A percentile compares a stretch with the other conserved stretches of the same genome.
Conservation (phyloP, 2,797 vertebrate species). For the Glossophaga mutica region DNA sequence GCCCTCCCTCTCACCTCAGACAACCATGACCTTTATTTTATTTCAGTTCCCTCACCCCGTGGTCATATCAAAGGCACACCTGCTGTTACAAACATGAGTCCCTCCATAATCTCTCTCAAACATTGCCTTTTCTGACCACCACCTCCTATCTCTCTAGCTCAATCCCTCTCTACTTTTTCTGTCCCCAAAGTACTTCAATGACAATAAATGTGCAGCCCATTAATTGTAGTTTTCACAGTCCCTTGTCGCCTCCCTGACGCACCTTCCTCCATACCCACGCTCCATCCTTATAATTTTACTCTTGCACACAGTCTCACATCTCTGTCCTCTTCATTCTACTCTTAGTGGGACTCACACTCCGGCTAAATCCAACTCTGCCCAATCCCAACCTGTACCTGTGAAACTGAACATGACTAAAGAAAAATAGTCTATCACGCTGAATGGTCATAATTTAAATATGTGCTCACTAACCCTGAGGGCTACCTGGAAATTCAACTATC, state of each 20-base stretch:
- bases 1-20: not conserved
- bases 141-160: not conserved
- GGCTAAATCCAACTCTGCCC: not conserved
- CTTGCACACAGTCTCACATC: not conserved
- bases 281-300: not conserved
- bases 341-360: not conserved
- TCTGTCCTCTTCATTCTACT: not conserved
- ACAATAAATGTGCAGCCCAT: not conserved
- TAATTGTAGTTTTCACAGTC: not conserved
- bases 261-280: not conserved
- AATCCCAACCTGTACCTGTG: not conserved
- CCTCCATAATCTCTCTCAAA: not conserved
- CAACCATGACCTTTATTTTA: not conserved
- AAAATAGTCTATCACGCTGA: not conserved
- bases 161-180: not conserved
- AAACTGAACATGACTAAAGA: not conserved
- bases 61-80: not conserved
- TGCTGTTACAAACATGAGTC: not conserved
- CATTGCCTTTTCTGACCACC: not conserved
- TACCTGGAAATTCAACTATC: not conserved
- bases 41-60: too few relatives aligned
- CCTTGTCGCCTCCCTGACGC: not conserved
- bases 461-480: not conserved
- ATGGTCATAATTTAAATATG: not conserved
- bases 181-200: not conserved